These are phyloP conservation scores for Calvadosia cruxmelitensis DNA, from an alignment of 30 jellyfish, hydroid and myxozoan genomes.

Conservation along the genomic window DNA sequence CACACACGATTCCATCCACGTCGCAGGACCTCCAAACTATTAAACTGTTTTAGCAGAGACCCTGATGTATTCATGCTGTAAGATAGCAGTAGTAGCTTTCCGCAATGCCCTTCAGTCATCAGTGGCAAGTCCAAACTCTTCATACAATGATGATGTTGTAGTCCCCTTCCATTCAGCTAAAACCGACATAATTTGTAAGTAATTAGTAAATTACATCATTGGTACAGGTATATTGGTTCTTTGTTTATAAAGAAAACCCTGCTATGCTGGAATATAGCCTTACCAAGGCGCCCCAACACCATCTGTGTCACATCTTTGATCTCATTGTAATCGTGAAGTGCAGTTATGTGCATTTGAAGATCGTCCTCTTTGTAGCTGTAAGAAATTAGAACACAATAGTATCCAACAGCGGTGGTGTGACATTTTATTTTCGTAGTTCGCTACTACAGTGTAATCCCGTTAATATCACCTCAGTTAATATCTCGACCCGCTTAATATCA, in stretches of 20 bases:
- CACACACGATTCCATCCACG: background rate
- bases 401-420: conserved; percentile 3
- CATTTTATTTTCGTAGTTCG: no score
- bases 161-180: conserved; percentile 81
- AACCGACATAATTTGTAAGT: background rate
- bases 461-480: no score
- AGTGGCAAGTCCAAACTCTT: conserved; percentile 48
- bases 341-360: conserved; percentile 46
- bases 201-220: background rate
- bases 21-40: background rate
- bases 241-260: background rate
- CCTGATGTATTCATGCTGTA: no score
- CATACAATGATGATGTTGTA: conserved; percentile 48
- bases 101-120: conserved; percentile 52
- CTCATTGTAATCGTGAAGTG: conserved; percentile 84
- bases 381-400: background rate
- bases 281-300: conserved; percentile 93
- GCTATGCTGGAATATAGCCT: background rate
- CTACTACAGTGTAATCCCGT: no score
- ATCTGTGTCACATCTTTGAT: conserved; percentile 88
- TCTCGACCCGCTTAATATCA: no score
- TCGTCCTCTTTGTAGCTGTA: conserved; percentile 71
- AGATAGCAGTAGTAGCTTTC: no score
- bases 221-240: no score
- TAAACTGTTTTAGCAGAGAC: background rate